Conservation (phyloP, 2,113 vertebrate species). For the Melanostigma gelatinosum region DNA sequence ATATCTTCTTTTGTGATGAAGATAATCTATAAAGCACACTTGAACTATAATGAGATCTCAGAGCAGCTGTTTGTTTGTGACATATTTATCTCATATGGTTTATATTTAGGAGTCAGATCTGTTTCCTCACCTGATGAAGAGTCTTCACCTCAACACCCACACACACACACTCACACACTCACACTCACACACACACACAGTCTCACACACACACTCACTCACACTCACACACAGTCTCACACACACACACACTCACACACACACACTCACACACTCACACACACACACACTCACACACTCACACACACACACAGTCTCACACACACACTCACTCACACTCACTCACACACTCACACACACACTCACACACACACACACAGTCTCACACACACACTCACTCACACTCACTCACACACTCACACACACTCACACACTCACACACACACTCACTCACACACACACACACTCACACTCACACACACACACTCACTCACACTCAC, state of each 20-base stretch:
- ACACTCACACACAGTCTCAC: slow-evolving; percentile 54
- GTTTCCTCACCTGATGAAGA: slow-evolving; percentile 59
- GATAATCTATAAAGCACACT: too few relatives aligned
- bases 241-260: slow-evolving; percentile 42
- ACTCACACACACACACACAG: slow-evolving; percentile 19
- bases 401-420: slow-evolving; percentile 53
- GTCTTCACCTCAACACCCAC: slow-evolving; percentile 20
- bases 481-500: slow-evolving; percentile 40
- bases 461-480: slow-evolving; percentile 50
- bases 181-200: slow-evolving; percentile 23
- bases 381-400: slow-evolving; percentile 51
- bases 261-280: background rate
- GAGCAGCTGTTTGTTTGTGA: slow-evolving; percentile 13
- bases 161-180: slow-evolving; percentile 42
- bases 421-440: slow-evolving; percentile 42
- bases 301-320: slow-evolving; percentile 52
- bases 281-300: background rate
- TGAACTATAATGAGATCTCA: background rate
- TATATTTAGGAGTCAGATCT: slow-evolving; percentile 25
- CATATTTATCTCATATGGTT: background rate
- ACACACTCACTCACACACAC: too few relatives aligned
- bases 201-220: slow-evolving; percentile 45
- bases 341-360: slow-evolving; percentile 33
- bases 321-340: slow-evolving; percentile 24
- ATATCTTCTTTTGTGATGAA: too few relatives aligned